Evolutionary conservation across 2,113 vertebrate species (phyloP), one percentile per base, ranked within the genome.

Genomic region (Echinops telfairi): DNA sequence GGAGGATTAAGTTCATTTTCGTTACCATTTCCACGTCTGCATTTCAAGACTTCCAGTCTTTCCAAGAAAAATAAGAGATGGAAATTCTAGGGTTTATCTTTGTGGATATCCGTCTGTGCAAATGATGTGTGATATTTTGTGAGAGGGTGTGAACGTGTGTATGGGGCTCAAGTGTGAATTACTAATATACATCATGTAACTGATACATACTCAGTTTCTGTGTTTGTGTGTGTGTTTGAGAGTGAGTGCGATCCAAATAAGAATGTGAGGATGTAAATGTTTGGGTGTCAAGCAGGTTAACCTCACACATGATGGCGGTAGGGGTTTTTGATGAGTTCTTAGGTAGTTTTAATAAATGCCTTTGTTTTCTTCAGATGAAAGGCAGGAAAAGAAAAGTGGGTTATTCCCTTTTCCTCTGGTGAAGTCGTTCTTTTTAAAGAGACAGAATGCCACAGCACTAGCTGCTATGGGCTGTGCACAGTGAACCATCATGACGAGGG

Each of bases 61-160:
- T 97, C 97, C 96, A 98, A 97, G 97, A 97, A 98, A 98, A 98
- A 97, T 86, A 97, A 4, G 47, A 53, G 97, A 96, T 53, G 83
- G 85, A 95, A 94, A 96, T 92, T 97, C 96, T 97, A 96, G 88
- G 97, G 95, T 97, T 98, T 98, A 95, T 96, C 93, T 97, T 97
- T 92, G 91, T 97, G 96, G 94, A 92, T 96, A 84, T 97, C 89
- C 83, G 93, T 97, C 97, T 98, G 95, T 97, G 96, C 96, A 97
- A 97, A 97, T 71, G 97, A 97, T 95, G 94, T 97, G 96, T 97
- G 95, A 97, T 97, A 96, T 98, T 97, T 97, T 96, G 92, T 93
- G 96, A 95, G 96, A 96, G 95, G 95, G 97, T 96, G 95, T 95
- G 96, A 97, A 98, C 95, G 95, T 94, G 96, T 9, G 66, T 96